Evolutionary conservation across 35 echinoderm and acorn worm genomes (phyloP), one percentile per base, ranked within the genome.

Genomic region (Ptychodera flava): DNA sequence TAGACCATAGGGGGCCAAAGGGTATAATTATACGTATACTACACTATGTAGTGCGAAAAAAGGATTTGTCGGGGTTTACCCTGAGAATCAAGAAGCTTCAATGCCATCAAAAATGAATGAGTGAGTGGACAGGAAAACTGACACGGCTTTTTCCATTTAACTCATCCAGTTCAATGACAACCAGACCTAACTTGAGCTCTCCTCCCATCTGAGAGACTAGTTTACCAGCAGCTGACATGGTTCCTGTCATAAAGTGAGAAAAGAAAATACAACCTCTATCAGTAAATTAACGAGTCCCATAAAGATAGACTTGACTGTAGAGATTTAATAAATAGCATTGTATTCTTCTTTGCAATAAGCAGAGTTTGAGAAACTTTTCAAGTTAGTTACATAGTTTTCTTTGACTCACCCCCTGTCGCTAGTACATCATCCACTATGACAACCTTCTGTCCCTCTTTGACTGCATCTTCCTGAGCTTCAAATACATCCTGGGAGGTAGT

Each of bases 391-490:
- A n/a, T n/a, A n/a, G n/a, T n/a, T n/a, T n/a, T n/a, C n/a, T n/a
- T n/a, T n/a, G n/a, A n/a, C n/a, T n/a, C n/a, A 97, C 95, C 95
- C 91, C 95, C 95, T 82, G 95, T 97, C 34, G 95, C 95, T 33
- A 97, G 82, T 15, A 97, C 75, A 84, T 97, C 95, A 86, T 97
- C 95, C 0, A 97, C 80, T 80, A 97, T 93, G 12, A 97, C 78
- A 52, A 97, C 91, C 28, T 82, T 88, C 78, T 97, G 91, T 15
- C 91, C 95, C 79, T 80, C 31, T 30, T 87, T 88, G 22, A 97
- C 80, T 6, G 91, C 38, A 15, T 76, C 84, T 30, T 89, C 91
- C 84, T 97, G 95, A 2, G 92, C 89, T 90, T 97, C 95, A 86
- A 97, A 85, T 27, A 89, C 83, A 91, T 93, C 91, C 95, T 97